Evolutionary conservation across 2,113 vertebrate genomes (phyloP).

Genomic region (Numenius arquata): DNA sequence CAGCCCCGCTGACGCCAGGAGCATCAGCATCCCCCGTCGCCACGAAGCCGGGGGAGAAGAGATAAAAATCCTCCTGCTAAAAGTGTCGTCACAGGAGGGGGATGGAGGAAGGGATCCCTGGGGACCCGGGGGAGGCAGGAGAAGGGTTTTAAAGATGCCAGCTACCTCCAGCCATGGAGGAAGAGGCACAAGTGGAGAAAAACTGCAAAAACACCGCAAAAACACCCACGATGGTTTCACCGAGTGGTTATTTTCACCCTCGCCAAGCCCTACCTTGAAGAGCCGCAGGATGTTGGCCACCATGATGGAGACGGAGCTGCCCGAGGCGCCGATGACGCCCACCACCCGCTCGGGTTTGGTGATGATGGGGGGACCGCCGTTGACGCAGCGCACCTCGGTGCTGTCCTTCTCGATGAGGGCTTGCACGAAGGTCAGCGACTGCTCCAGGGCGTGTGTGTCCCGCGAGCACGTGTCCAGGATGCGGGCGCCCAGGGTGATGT

Average conservation of each 20-base stretch:
- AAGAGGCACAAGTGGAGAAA: background rate
- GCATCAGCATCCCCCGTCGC: background rate
- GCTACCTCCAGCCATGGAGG: background rate
- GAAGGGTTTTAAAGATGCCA: background rate
- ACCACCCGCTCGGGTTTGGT: constrained; percentile 93
- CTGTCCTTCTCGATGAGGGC: constrained; percentile 96
- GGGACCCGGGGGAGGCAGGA: constrained; percentile 12
- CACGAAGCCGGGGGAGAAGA: background rate
- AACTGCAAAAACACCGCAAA: background rate
- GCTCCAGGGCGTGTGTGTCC: constrained; percentile 94
- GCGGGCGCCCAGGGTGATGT: constrained; percentile 93
- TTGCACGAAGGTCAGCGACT: constrained; percentile 96
- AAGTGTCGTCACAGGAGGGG: background rate
- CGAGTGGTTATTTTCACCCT: background rate
- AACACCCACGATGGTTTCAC: background rate
- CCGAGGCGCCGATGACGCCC: constrained; percentile 91
- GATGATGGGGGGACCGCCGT: constrained; percentile 93
- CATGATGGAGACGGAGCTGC: constrained; percentile 98
- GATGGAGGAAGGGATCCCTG: background rate
- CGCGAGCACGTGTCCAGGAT: constrained; percentile 95
- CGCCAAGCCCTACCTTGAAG: constrained; percentile 86
- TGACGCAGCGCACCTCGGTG: constrained; percentile 90
- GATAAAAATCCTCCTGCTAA: background rate
- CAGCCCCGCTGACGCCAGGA: background rate
- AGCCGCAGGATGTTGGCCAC: constrained; percentile 96